A percentile compares a stretch with the other conserved stretches of the same genome.
Conservation (phyloP, 2,888 invertebrate species). For the Protophormia terraenovae region DNA sequence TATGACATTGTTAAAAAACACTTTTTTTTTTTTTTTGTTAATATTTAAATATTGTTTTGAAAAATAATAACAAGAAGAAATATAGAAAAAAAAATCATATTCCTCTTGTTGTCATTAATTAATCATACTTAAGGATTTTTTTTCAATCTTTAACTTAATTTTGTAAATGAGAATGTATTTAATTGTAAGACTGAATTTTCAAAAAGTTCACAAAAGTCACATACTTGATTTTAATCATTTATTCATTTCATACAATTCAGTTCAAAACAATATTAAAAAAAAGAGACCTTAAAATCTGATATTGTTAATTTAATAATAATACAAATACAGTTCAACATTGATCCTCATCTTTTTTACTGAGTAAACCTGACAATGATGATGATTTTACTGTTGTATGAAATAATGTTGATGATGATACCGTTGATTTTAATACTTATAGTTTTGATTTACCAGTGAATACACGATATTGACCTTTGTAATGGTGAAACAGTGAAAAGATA, state of each 20-base stretch:
- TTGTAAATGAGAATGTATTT: background rate
- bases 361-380: background rate
- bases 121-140: conserved; percentile 62
- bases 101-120: conserved; percentile 57
- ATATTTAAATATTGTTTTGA: conserved; percentile 37
- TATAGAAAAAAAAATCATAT: conserved; percentile 8
- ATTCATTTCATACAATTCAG: conserved; percentile 35
- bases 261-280: conserved; percentile 20
- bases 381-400: background rate
- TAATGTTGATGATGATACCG: conserved; percentile 8
- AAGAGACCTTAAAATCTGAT: conserved; percentile 38
- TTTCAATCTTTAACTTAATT: background rate
- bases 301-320: conserved; percentile 61
- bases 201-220: conserved; percentile 61
- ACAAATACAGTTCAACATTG: conserved; percentile 20
- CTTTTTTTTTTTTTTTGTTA: conserved; percentile 10
- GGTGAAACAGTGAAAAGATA: conserved; percentile 42
- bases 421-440: conserved; percentile 14
- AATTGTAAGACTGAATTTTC: conserved; percentile 18
- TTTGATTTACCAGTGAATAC: conserved; percentile 52
- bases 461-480: conserved; percentile 68
- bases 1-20: conserved; percentile 53
- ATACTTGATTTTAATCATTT: conserved; percentile 60
- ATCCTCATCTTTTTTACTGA: conserved; percentile 29
- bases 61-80: conserved; percentile 19